phyloP scores from a whole-genome alignment of 2,113 vertebrate genomes.

The Hypomesus transpacificus region DNA sequence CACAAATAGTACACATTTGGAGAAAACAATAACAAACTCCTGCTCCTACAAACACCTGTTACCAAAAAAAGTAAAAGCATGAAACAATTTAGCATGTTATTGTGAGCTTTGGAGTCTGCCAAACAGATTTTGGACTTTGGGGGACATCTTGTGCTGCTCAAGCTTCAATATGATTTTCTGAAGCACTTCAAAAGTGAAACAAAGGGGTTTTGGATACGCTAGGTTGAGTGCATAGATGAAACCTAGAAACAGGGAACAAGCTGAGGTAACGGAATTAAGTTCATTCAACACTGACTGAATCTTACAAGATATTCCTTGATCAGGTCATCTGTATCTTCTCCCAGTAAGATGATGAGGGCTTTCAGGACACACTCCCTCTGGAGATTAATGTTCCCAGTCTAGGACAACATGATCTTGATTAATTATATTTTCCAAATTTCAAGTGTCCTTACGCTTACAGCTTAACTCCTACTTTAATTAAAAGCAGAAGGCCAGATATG shows the following conservation, averaged over 20 bases:
- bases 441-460: too few species aligned
- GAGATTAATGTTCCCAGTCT: too few species aligned
- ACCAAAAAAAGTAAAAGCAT: neutral
- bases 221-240: neutral
- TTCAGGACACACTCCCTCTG: neutral
- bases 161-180: too few species aligned
- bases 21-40: too few species aligned
- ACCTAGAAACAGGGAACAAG: conserved; percentile 27
- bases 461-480: too few species aligned
- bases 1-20: too few species aligned
- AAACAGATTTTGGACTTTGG: neutral
- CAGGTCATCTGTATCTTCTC: conserved; percentile 8
- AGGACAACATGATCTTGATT: too few species aligned
- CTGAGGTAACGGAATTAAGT: conserved; percentile 22
- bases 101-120: neutral
- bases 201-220: too few species aligned
- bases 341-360: conserved; percentile 15
- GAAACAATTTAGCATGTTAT: neutral
- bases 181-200: too few species aligned
- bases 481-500: too few species aligned
- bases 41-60: neutral
- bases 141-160: neutral
- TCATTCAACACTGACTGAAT: conserved; percentile 17
- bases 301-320: neutral
- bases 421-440: too few species aligned